Base-by-base conservation (phyloP, 2,888 invertebrate species). In the Eupeodes luniger region DNA sequence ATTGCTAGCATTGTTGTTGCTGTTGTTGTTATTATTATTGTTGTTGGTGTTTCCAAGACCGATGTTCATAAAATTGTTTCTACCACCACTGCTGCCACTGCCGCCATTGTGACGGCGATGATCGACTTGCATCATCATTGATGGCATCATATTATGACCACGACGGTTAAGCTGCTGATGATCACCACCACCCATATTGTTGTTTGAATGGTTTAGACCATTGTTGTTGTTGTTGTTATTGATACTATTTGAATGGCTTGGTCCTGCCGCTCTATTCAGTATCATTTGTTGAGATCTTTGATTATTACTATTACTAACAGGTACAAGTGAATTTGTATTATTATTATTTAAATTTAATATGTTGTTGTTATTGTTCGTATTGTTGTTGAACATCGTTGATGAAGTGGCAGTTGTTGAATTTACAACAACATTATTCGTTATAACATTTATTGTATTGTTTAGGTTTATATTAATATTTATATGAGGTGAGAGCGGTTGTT, bases 201-300 rank as follows among this genome's bases (percentile, higher is more conserved):
- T 75, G 72, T 82, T 81, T 69, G 66, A 76, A 78, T 81, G 81
- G 67, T 77, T 83, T 74, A 83, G 74, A 40, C 89, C 77, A 78
- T 78, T 85, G 72, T 84, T 89, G 62, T 53, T 86, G 74, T 79
- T 89, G 86, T 80, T 89, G 72, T 84, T 75, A 64, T 85, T 89
- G 69, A 78, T 78, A 69, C 82, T 89, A 82, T 83, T 90, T 74
- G 90, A 90, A 90, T 91, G 91, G 82, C 90, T 90, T 88, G 91
- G 89, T 89, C 91, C 89, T 76, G 91, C 89, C 89, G 90, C 87
- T 91, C 91, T 89, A 90, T 90, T 90, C 79, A 89, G 81, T 89
- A 90, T 86, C 88, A 90, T 89, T 89, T 91, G 91, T 90, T 91
- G 91, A 89, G 91, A 91, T 90, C 91, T 91, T 89, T 91, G 91